These are phyloP conservation scores for Lipotes vexillifer DNA, from an alignment of 2,113 vertebrate species.

Conservation along the genomic window DNA sequence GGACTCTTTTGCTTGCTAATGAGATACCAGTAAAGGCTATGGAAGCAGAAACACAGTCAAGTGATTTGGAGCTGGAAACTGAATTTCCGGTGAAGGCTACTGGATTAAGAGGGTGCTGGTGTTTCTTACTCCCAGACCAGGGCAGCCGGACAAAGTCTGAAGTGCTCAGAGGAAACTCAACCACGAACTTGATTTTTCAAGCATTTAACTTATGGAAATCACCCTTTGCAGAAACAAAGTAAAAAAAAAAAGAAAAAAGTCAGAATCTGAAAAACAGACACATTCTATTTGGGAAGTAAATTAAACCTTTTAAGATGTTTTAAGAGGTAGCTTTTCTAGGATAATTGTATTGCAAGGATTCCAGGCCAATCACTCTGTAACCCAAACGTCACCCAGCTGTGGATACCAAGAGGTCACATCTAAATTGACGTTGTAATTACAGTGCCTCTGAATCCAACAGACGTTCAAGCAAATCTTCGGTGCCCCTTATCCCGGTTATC, in stretches of 20 bases:
- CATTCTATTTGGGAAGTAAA: constrained; percentile 27
- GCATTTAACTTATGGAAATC: constrained; percentile 5
- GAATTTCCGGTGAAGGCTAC: background rate
- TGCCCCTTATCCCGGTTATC: background rate
- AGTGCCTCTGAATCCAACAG: background rate
- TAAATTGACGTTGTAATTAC: background rate
- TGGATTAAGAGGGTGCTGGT: background rate
- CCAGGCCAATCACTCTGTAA: background rate
- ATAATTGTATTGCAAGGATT: constrained; percentile 19
- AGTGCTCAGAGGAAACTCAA: background rate
- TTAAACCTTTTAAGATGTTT: constrained; percentile 24
- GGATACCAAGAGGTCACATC: background rate
- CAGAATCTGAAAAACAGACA: background rate
- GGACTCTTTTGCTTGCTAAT: constrained; percentile 2
- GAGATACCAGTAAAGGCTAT: constrained; percentile 19
- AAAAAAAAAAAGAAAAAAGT: background rate
- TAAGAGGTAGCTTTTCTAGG: background rate
- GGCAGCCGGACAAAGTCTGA: background rate
- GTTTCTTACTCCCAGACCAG: background rate
- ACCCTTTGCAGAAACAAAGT: constrained; percentile 11
- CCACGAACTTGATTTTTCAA: constrained; percentile 22
- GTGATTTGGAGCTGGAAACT: background rate
- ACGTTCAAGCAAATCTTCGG: background rate
- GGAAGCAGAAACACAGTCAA: background rate
- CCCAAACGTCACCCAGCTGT: background rate